A percentile compares a stretch with the other conserved stretches of the same genome.
Evolutionary conservation across 1,140 invertebrate species (phyloP).

Genomic region (Dreissena polymorpha): DNA sequence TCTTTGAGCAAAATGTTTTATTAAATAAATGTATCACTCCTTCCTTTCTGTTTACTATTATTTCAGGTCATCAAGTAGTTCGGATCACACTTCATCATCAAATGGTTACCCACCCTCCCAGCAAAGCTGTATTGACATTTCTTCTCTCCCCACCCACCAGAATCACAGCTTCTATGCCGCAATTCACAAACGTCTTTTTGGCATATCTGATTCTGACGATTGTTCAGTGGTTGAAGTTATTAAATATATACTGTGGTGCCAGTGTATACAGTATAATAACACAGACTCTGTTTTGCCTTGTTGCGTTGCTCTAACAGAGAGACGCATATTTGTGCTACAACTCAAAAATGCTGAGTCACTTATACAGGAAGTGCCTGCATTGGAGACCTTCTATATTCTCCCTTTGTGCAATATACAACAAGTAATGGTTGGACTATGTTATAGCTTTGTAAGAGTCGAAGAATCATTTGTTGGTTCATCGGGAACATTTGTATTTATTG

Average conservation of each 20-base stretch:
- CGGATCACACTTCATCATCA: too few species aligned
- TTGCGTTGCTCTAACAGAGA: constrained; percentile 74
- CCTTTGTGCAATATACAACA: constrained; percentile 74
- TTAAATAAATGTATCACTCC: too few species aligned
- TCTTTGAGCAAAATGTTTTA: too few species aligned
- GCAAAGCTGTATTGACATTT: constrained; percentile 33
- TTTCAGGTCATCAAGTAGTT: too few species aligned
- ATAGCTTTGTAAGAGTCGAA: constrained; percentile 72
- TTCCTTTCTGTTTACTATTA: too few species aligned
- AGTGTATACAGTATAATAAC: constrained; percentile 68
- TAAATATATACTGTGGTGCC: constrained; percentile 74
- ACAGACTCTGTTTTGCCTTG: constrained; percentile 60
- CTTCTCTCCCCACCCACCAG: constrained; percentile 62
- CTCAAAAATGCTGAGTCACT: constrained; percentile 62
- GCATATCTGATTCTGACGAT: constrained; percentile 19
- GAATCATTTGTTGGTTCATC: constrained; percentile 74
- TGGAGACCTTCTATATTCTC: constrained; percentile 71
- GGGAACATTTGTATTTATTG: constrained; percentile 73
- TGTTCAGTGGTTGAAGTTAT: constrained; percentile 51
- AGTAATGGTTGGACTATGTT: constrained; percentile 71
- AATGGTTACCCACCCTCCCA: not conserved
- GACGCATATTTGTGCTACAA: constrained; percentile 72
- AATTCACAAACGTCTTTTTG: constrained; percentile 65
- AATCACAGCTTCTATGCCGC: constrained; percentile 61
- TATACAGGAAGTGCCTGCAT: constrained; percentile 65